Evolutionary conservation across 1,140 invertebrate species (phyloP).

Genomic region (Aphidius gifuensis): DNA sequence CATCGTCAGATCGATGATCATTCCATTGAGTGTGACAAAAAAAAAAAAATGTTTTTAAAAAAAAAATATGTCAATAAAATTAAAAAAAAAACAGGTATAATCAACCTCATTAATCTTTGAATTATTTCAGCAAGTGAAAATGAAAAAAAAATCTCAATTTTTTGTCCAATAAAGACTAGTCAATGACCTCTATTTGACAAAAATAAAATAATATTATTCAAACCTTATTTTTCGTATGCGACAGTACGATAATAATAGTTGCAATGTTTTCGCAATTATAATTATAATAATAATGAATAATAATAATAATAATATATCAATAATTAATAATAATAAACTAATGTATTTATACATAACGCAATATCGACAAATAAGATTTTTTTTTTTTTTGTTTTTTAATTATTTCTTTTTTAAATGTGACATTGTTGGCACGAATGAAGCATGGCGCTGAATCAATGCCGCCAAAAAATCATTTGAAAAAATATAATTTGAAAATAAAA

Average conservation of each 20-base stretch:
- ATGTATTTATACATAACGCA: constrained; percentile 30
- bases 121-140: constrained; percentile 31
- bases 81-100: constrained; percentile 25
- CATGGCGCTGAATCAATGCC: constrained; percentile 30
- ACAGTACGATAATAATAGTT: constrained; percentile 36
- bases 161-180: constrained; percentile 53
- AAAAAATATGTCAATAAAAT: constrained; percentile 20
- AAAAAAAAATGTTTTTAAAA: constrained; percentile 13
- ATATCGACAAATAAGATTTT: constrained; percentile 41
- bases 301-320: constrained; percentile 24
- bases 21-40: constrained; percentile 18
- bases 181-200: constrained; percentile 43
- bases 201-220: constrained; percentile 28
- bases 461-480: constrained; percentile 52
- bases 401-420: constrained; percentile 18
- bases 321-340: constrained; percentile 22
- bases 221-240: constrained; percentile 36
- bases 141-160: constrained; percentile 46
- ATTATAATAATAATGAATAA: constrained; percentile 25
- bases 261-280: constrained; percentile 37
- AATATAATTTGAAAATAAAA: constrained; percentile 37
- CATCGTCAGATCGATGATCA: constrained; percentile 19
- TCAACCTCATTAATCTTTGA: constrained; percentile 37
- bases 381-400: constrained; percentile 21
- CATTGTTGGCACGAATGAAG: constrained; percentile 20